Evolutionary conservation across 2,113 vertebrate species (phyloP), one percentile per base, ranked within the genome.

Genomic region (Dipodomys spectabilis): DNA sequence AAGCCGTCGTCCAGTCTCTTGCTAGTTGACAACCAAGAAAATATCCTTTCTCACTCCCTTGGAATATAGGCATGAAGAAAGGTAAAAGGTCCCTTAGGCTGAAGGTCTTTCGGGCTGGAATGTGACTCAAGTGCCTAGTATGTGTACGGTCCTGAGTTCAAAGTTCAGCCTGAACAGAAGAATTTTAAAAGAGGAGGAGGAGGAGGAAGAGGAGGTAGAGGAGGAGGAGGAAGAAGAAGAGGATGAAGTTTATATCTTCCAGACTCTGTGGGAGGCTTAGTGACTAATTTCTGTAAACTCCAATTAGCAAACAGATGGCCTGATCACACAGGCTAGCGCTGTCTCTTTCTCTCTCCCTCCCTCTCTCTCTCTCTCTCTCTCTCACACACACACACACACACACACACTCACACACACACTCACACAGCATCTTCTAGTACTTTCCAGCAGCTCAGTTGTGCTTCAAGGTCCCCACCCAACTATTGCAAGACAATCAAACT

Each of bases 261-360:
- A 68, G 77, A 78, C 82, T 90, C 93, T 73, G 77, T 28, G 32
- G 86, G 25, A 91, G 32, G 39, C 65, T 25, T 71, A 73, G 13
- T 86, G 23, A 25, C 90, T 72, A 84, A 89, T 15, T 87, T 81
- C 32, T 69, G 68, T 6, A 79, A 85, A 65, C 74, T 82, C 81
- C 85, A 90, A 84, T 79, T 82, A 94, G 78, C 69, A 91, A 93
- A 60, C 91, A 87, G 87, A 90, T 35, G 94, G 35, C 69, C 77
- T 81, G 7, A 90, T 80, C 64, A 86, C 57, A 5, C 11, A 53
- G 72, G 73, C 83, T 19, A 3, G 27, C 39, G 5, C 39, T 5
- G 0, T 39, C 39, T 39, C 39, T 39, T 5, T 39, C 39, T 39
- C 39, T 39, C 39, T 6, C 39, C 1, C 39, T 39, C 39, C 6